These are phyloP conservation scores for Phytoseiulus persimilis DNA, from an alignment of 2,888 invertebrate species.

Conservation along the genomic window DNA sequence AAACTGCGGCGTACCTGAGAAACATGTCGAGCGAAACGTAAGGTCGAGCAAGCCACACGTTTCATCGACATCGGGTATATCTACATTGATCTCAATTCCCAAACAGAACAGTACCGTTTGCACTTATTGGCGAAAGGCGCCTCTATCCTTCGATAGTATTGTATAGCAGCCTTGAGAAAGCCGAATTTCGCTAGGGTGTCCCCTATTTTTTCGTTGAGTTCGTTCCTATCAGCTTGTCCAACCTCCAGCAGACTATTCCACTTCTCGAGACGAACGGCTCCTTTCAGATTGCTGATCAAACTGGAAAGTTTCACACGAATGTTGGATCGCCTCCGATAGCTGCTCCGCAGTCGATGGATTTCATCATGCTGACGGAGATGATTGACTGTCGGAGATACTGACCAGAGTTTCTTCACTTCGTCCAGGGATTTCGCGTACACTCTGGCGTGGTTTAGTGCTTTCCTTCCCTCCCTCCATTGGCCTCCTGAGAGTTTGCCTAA, in stretches of 20 bases:
- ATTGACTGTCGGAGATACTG: too few species aligned
- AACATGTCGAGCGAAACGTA: background rate
- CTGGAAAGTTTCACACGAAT: background rate
- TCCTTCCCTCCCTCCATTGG: conserved; percentile 9
- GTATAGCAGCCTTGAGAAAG: background rate
- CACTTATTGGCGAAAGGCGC: conserved; percentile 21
- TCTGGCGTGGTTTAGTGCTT: conserved; percentile 18
- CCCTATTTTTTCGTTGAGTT: conserved; percentile 7
- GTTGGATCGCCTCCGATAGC: background rate
- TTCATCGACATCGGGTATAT: too few species aligned
- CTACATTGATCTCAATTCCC: too few species aligned
- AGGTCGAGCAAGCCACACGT: too few species aligned
- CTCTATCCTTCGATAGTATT: background rate
- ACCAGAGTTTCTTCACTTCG: background rate
- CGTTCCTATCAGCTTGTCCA: background rate
- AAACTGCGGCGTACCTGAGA: conserved; percentile 17
- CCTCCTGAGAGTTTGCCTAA: background rate
- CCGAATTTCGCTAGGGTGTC: background rate
- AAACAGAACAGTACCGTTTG: too few species aligned
- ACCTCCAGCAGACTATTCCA: background rate
- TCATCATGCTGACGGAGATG: too few species aligned
- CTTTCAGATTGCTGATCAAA: conserved; percentile 7
- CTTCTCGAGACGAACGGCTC: background rate
- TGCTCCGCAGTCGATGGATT: too few species aligned
- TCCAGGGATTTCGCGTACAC: background rate